Base-by-base conservation (phyloP, 2,113 vertebrate species). In the Scophthalmus maximus region DNA sequence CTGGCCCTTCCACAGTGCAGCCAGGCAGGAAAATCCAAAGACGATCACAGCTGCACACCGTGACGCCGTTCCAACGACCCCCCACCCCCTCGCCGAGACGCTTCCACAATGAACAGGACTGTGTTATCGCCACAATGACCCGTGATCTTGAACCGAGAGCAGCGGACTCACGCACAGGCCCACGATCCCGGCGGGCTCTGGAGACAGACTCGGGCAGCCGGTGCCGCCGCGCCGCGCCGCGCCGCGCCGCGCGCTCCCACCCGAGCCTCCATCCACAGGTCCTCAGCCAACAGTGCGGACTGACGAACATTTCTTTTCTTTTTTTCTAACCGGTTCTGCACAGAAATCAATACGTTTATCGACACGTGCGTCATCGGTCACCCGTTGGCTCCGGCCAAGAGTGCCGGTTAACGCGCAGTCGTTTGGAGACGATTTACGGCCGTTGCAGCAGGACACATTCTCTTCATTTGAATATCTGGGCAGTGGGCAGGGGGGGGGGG, bases 241-340 rank as follows among this genome's bases (percentile, higher is more conserved):
- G 49, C 73, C 15, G 70, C 66, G n/a, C 78, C 23, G 65, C 56
- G 87, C 78, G 82, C 75, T 73, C 66, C 57, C 72, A 69, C 79
- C 79, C 79, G 68, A 1, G 47, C 76, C 6, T 76, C 63, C 90
- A 79, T 88, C 91, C 86, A 92, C 91, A 92, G 89, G 91, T 92
- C 44, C 79, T 74, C 83, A 38, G n/a, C 58, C 17, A 0, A n/a
- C 69, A n/a, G 34, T 64, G 60, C 76, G 73, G 60, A 34, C 73
- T 5, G 47, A 57, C 12, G 52, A 70, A 65, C 76, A 47, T 70
- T 49, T n/a, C n/a, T n/a, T n/a, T n/a, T n/a, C n/a, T n/a, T n/a
- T n/a, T n/a, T n/a, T 72, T 67, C 58, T 25, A 25, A 58, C 50
- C 57, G 46, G 46, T 52, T 32, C 63, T 40, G 23, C 50, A 63